phyloP scores from a whole-genome alignment of 2,113 vertebrate species.

The Sorex araneus region DNA sequence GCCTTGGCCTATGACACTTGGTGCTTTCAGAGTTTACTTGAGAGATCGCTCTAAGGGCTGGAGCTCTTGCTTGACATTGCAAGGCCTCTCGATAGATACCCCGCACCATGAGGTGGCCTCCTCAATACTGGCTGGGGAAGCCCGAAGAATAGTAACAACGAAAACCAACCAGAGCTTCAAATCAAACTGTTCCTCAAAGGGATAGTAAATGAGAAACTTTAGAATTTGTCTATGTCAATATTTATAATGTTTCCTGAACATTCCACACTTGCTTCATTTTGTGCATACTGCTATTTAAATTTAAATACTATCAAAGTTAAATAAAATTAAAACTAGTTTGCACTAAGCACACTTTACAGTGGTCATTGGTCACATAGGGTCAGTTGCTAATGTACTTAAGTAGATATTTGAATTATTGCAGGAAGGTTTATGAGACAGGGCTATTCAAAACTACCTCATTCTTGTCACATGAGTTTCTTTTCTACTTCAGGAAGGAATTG shows the following conservation, averaged over 20 bases:
- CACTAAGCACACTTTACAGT: not conserved
- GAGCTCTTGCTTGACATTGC: too few relatives aligned
- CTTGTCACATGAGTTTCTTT: slow-evolving; percentile 19
- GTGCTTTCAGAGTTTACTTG: slow-evolving; percentile 32
- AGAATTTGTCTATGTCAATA: slow-evolving; percentile 22
- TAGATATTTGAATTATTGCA: not conserved
- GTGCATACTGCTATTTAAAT: slow-evolving; percentile 14
- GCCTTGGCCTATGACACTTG: not conserved
- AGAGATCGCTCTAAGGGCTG: too few relatives aligned
- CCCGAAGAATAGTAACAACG: too few relatives aligned
- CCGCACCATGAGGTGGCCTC: too few relatives aligned
- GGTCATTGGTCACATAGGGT: not conserved
- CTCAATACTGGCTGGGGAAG: too few relatives aligned
- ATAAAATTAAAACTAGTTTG: slow-evolving; percentile 46
- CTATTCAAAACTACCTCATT: not conserved
- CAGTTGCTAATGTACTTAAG: not conserved
- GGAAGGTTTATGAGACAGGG: not conserved
- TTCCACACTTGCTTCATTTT: not conserved
- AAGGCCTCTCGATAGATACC: too few relatives aligned
- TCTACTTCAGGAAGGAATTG: slow-evolving; percentile 32
- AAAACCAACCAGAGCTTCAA: slow-evolving; percentile 14
- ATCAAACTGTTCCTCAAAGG: slow-evolving; percentile 18
- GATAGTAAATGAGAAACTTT: slow-evolving; percentile 18
- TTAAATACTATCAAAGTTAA: slow-evolving; percentile 19
- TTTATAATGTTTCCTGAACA: not conserved